These are phyloP conservation scores for Cliona cf. orientalis DNA, from an alignment of 37 sponge, comb jelly and placozoan species.

Conservation along the genomic window DNA sequence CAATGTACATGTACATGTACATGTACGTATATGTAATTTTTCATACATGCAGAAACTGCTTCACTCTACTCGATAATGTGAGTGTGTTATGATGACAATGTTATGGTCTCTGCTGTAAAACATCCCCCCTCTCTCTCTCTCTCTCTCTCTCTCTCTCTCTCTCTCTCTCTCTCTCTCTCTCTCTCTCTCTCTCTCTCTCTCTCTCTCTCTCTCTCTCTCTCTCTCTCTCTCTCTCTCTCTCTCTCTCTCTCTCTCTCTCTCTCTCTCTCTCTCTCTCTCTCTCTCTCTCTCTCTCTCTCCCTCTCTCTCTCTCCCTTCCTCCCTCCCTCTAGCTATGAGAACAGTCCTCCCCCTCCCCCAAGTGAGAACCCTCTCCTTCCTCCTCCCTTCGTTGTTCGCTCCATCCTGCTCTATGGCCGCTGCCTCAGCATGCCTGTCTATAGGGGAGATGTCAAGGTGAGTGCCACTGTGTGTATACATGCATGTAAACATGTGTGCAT, in stretches of 20 bases:
- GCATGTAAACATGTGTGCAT: no score
- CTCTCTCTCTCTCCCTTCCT: not conserved
- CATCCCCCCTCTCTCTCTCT: not conserved
- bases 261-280: no score
- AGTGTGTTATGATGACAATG: no score
- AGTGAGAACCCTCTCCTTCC: constrained; percentile 45
- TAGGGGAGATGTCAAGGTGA: constrained; percentile 61
- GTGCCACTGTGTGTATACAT: no score
- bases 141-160: not conserved
- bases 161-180: not conserved
- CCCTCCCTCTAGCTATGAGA: constrained; percentile 28
- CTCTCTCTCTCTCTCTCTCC: no score
- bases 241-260: no score
- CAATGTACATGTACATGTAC: no score
- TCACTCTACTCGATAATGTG: constrained; percentile 65
- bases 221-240: no score
- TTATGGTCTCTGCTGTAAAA: no score
- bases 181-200: constrained; percentile 11
- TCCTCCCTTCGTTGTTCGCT: constrained; percentile 71
- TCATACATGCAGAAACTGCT: constrained; percentile 65
- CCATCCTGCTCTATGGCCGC: constrained; percentile 69
- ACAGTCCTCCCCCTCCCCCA: constrained; percentile 48
- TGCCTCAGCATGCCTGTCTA: constrained; percentile 70
- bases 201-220: constrained; percentile 10
- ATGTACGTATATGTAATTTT: no score